These are phyloP conservation scores for Leuciscus waleckii DNA, from an alignment of 2,797 vertebrate genomes.

Conservation along the genomic window DNA sequence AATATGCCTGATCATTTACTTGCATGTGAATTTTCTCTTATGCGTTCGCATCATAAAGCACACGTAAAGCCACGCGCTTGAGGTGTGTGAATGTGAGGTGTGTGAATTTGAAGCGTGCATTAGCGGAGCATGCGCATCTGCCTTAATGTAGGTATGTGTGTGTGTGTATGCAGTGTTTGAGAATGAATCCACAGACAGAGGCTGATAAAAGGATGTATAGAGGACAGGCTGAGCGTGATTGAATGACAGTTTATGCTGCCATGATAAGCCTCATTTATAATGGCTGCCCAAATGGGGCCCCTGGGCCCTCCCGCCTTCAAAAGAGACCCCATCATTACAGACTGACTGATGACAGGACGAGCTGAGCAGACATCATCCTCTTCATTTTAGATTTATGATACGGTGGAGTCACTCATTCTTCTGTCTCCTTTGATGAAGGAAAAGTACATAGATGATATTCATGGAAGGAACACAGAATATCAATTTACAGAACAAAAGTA, in stretches of 20 bases:
- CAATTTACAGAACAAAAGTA: constrained; percentile 36
- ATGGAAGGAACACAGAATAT: constrained; percentile 14
- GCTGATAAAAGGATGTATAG: constrained; percentile 36
- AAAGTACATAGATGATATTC: constrained; percentile 28
- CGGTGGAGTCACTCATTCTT: constrained; percentile 17
- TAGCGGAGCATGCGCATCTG: background rate
- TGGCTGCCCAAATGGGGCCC: constrained; percentile 37
- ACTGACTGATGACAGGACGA: constrained; percentile 51
- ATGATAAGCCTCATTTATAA: constrained; percentile 57
- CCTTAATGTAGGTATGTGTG: background rate
- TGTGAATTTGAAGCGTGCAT: background rate
- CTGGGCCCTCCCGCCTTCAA: constrained; percentile 34
- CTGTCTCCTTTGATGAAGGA: constrained; percentile 39
- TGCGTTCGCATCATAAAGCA: background rate
- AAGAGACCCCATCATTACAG: constrained; percentile 48
- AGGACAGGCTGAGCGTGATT: constrained; percentile 44
- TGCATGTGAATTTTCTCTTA: background rate
- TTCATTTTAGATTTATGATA: constrained; percentile 48
- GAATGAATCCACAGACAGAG: constrained; percentile 1
- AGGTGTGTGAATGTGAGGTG: background rate
- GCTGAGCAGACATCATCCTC: constrained; percentile 39
- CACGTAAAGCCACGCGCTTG: background rate
- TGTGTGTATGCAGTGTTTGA: constrained; percentile 7
- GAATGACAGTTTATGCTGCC: constrained; percentile 50
- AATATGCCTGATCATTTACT: background rate